Base-by-base conservation (phyloP, 2,113 vertebrate genomes). In the Sterna hirundo region DNA sequence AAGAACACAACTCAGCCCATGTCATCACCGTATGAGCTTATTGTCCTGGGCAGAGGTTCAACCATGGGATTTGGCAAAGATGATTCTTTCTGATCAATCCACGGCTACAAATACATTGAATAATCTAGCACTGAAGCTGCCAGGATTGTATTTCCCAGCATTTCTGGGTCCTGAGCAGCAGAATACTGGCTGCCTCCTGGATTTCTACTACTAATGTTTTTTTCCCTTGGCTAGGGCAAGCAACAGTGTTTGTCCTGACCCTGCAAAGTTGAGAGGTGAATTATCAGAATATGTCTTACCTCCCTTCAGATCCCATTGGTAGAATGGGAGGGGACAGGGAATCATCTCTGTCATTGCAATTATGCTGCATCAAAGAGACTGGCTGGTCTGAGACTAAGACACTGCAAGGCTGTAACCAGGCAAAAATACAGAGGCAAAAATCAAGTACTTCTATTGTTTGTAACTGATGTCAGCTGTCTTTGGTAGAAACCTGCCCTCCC, bases 31-130 rank as follows among this genome's bases (percentile, higher is more conserved):
- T 40, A 64, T 23, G 54, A 95, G 66, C 91, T 88, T 93, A 80
- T 26, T 88, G 93, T 91, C 89, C 91, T 52, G 82, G 87, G 70
- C 89, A 90, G 42, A 66, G 70, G 42, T 83, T 94, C 93, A 95
- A 3, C 82, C 38, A 16, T 4, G n/a, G 90, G 66, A 91, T 94
- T 83, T 93, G 89, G 89, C 84, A 91, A 74, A 93, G 89, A 80
- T 13, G 27, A 89, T 88, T 70, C 58, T 36, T 91, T 80, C 75
- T 91, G 81, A 93, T 93, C 84, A 88, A 83, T 74, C 81, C 81
- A 23, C 78, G 62, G 89, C 70, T 85, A 91, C 36, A 83, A 66
- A 70, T 30, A 64, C 2, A 72, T 30, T 15, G 21, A 93, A 86
- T 79, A 88, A 78, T 82, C 60, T 20, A 34, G 21, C 16, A 29